Evolutionary conservation across 2,888 invertebrate species (phyloP).

Genomic region (Mythimna lalbum): DNA sequence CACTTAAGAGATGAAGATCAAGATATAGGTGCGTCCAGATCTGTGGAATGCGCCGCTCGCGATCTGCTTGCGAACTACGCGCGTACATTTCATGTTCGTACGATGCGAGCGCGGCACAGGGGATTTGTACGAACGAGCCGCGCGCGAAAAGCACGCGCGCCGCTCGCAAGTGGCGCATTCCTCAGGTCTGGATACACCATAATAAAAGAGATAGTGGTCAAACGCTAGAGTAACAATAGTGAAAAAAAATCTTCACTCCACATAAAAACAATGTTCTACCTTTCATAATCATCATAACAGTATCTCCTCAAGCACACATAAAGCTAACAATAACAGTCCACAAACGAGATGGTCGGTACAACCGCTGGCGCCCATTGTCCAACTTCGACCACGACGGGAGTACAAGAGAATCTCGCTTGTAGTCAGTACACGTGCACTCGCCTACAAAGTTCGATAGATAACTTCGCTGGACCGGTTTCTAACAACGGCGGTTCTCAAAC

Average conservation of each 20-base stretch:
- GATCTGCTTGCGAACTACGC: too few species aligned
- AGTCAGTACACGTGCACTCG: slow-evolving; percentile 52
- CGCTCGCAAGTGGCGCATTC: too few species aligned
- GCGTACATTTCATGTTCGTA: too few species aligned
- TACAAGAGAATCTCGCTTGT: slow-evolving; percentile 46
- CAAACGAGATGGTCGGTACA: slow-evolving; percentile 28
- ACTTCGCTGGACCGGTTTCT: slow-evolving; percentile 76
- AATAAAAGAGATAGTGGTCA: too few species aligned
- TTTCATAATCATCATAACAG: slow-evolving; percentile 5
- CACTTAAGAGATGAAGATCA: too few species aligned
- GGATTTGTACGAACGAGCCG: too few species aligned
- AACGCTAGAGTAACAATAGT: neutral
- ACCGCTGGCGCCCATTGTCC: slow-evolving; percentile 41
- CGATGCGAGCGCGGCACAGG: too few species aligned
- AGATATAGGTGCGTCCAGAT: too few species aligned
- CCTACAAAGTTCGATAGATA: slow-evolving; percentile 54
- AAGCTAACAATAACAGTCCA: slow-evolving; percentile 23
- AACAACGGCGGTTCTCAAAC: slow-evolving; percentile 50
- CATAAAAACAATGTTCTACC: neutral
- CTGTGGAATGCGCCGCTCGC: too few species aligned
- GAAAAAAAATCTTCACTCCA: neutral
- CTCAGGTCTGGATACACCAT: too few species aligned
- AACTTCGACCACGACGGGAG: slow-evolving; percentile 43
- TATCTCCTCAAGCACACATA: slow-evolving; percentile 1
- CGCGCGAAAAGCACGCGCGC: too few species aligned